phyloP scores from a whole-genome alignment of 2,888 invertebrate species.

The Cheiracanthium punctorium region DNA sequence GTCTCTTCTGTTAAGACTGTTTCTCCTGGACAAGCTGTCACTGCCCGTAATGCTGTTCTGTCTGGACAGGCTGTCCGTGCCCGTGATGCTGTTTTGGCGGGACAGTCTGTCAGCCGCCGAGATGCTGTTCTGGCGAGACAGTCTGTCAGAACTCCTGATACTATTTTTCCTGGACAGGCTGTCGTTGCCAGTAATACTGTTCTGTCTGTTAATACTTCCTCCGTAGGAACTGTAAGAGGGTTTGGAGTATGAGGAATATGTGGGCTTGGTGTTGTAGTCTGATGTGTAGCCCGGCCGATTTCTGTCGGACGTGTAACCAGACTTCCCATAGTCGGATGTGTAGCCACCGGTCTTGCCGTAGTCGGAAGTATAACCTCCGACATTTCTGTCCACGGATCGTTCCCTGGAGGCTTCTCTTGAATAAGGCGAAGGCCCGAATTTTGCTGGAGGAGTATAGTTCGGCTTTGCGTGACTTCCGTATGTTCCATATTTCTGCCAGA shows the following conservation, averaged over 20 bases:
- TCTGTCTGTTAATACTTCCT: slow-evolving; percentile 53
- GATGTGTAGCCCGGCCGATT: slow-evolving; percentile 67
- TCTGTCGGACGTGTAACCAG: slow-evolving; percentile 64
- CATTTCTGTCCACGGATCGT: slow-evolving; percentile 39
- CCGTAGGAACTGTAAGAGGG: slow-evolving; percentile 17
- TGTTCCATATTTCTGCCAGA: slow-evolving; percentile 50
- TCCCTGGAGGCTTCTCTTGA: slow-evolving; percentile 38
- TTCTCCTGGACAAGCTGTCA: slow-evolving; percentile 40
- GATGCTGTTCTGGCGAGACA: slow-evolving; percentile 47
- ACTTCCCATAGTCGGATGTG: slow-evolving; percentile 68
- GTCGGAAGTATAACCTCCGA: slow-evolving; percentile 68
- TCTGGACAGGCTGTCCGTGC: slow-evolving; percentile 34
- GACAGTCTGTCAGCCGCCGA: slow-evolving; percentile 20
- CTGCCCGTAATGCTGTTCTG: slow-evolving; percentile 22
- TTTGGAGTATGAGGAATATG: slow-evolving; percentile 29
- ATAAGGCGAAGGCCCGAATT: slow-evolving; percentile 25
- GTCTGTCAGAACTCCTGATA: slow-evolving; percentile 13
- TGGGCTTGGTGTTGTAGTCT: slow-evolving; percentile 66
- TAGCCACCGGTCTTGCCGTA: slow-evolving; percentile 70
- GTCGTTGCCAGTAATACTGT: slow-evolving; percentile 29
- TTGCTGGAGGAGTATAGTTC: slow-evolving; percentile 50
- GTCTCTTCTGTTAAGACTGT: slow-evolving; percentile 51
- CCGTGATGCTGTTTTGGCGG: slow-evolving; percentile 56
- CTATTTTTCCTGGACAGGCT: slow-evolving; percentile 46
- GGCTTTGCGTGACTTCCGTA: slow-evolving; percentile 43